These are phyloP conservation scores for Otus scops DNA, from an alignment of 2,797 vertebrate species.

Conservation along the genomic window DNA sequence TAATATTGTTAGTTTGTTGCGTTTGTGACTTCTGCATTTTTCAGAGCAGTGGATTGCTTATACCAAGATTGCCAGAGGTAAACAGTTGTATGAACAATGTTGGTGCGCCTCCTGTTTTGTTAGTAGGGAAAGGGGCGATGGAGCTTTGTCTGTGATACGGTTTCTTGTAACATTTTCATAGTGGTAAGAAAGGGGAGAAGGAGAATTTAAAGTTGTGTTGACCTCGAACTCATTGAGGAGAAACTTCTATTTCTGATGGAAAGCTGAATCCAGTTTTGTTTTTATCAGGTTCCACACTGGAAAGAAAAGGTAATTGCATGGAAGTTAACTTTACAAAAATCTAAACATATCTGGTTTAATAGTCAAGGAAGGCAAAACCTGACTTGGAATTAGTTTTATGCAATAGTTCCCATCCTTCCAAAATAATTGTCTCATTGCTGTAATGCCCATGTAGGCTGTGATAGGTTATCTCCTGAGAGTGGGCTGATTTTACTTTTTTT, in stretches of 20 bases:
- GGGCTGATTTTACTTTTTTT: background rate
- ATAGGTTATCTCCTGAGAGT: background rate
- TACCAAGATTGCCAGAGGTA: background rate
- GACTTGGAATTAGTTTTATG: background rate
- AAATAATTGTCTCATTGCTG: background rate
- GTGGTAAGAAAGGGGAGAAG: background rate
- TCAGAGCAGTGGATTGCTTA: background rate
- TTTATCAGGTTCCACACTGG: background rate
- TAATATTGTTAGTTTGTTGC: background rate
- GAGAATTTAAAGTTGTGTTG: background rate
- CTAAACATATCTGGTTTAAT: too few relatives aligned
- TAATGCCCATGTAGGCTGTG: background rate
- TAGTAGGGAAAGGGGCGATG: background rate
- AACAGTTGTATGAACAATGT: background rate
- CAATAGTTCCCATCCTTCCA: background rate
- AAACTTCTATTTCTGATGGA: background rate
- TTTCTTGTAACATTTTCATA: background rate
- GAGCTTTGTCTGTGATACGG: rapidly evolving
- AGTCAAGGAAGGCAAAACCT: background rate
- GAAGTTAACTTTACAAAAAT: too few relatives aligned
- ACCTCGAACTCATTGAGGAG: background rate
- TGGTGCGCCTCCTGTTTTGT: background rate
- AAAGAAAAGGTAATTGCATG: background rate
- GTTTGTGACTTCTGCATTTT: background rate
- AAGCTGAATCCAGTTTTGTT: background rate